Percentiles rank a stretch among this genome's conserved stretches.
Evolutionary conservation across 1,140 invertebrate genomes (phyloP).

Genomic region (Hyposmocoma kahamanoa): DNA sequence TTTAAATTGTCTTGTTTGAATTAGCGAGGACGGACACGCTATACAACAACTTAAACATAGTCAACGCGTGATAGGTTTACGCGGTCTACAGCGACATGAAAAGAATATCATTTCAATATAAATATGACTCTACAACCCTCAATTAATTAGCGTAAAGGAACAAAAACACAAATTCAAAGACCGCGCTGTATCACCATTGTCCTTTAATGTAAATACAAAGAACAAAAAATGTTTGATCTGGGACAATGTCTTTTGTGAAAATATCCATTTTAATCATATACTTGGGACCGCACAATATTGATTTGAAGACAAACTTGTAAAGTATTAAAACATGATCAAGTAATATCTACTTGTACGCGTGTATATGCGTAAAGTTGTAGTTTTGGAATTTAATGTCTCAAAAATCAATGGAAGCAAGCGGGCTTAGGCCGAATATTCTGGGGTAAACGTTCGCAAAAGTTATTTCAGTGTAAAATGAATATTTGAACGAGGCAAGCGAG

Average conservation of each 20-base stretch:
- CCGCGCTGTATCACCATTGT: slow-evolving; percentile 21
- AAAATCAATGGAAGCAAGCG: too few species aligned
- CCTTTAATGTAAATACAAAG: slow-evolving; percentile 37
- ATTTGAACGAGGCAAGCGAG: slow-evolving; percentile 17
- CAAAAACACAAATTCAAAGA: slow-evolving; percentile 30
- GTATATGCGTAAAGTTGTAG: too few species aligned
- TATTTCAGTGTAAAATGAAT: slow-evolving; percentile 27
- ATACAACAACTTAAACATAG: too few species aligned
- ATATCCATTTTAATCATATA: slow-evolving; percentile 37
- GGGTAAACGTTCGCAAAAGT: slow-evolving; percentile 10
- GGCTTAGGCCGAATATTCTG: slow-evolving; percentile 13
- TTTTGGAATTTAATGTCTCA: too few species aligned
- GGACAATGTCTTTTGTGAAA: slow-evolving; percentile 33
- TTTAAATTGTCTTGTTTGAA: too few species aligned
- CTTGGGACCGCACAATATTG: slow-evolving; percentile 21
- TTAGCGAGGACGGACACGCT: too few species aligned
- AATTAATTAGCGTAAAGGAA: slow-evolving; percentile 19
- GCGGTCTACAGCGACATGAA: too few species aligned
- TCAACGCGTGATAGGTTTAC: too few species aligned
- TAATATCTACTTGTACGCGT: too few species aligned
- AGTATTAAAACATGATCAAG: slow-evolving; percentile 13
- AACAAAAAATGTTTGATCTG: slow-evolving; percentile 39
- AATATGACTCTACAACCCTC: slow-evolving; percentile 1
- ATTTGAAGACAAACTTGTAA: slow-evolving; percentile 11
- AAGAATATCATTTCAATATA: too few species aligned